phyloP scores from a whole-genome alignment of 1,140 invertebrate genomes.

The Lucilia sericata region DNA sequence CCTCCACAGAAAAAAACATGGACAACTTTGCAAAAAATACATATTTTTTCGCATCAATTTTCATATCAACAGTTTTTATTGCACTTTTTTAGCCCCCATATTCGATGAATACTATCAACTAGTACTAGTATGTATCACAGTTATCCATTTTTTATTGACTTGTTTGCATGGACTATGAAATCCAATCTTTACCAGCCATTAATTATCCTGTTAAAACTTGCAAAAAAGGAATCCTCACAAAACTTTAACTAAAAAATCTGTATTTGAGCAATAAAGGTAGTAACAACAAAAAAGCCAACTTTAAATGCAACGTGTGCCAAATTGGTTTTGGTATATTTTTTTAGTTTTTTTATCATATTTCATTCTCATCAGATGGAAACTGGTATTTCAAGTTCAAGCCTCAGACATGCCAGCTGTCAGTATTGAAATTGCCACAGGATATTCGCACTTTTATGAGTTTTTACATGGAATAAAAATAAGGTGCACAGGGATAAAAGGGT shows the following conservation, averaged over 20 bases:
- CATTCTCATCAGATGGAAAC: neutral
- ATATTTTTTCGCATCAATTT: slow-evolving; percentile 18
- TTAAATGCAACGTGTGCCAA: slow-evolving; percentile 41
- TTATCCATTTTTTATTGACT: neutral
- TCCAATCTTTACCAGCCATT: slow-evolving; percentile 40
- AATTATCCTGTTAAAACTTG: slow-evolving; percentile 33
- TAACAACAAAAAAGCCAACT: slow-evolving; percentile 3
- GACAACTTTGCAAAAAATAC: neutral
- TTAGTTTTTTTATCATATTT: neutral
- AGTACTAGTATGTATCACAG: neutral
- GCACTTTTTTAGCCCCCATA: neutral
- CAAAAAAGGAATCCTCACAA: neutral
- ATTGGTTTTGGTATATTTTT: slow-evolving; percentile 19
- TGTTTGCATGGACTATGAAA: slow-evolving; percentile 29
- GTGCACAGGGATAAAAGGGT: neutral
- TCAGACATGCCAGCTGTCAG: slow-evolving; percentile 46
- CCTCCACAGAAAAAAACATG: neutral
- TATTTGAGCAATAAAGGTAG: slow-evolving; percentile 4
- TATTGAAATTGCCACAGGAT: slow-evolving; percentile 42
- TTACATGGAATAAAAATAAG: neutral
- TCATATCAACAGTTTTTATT: slow-evolving; percentile 43
- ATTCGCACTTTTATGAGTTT: slow-evolving; percentile 15
- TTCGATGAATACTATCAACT: neutral
- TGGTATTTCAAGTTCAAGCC: slow-evolving; percentile 40
- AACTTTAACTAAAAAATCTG: neutral